Evolutionary conservation across 2,797 vertebrate genomes (phyloP).

Genomic region (Pipistrellus pygmaeus): DNA sequence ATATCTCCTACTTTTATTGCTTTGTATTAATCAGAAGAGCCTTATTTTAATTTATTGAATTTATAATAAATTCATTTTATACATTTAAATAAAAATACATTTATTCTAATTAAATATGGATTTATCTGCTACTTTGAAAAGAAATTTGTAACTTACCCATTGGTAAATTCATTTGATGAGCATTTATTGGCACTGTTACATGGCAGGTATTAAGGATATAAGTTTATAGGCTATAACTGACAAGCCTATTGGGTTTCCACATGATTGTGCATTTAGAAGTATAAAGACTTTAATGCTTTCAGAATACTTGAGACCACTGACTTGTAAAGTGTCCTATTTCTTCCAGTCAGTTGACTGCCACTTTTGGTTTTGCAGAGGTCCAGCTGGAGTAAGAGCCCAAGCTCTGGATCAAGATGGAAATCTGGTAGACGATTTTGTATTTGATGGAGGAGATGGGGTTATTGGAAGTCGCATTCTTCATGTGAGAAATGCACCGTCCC

Average conservation of each 20-base stretch:
- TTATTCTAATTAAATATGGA: constrained; percentile 11
- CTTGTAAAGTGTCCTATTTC: not conserved
- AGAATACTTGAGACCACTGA: constrained; percentile 29
- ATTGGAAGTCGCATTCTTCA: constrained; percentile 93
- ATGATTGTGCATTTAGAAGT: constrained; percentile 17
- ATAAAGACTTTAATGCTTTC: constrained; percentile 36
- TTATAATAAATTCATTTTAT: constrained; percentile 51
- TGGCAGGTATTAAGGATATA: not conserved
- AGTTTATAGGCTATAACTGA: not conserved
- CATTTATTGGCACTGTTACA: not conserved
- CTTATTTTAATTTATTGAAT: not conserved
- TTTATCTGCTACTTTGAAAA: constrained; percentile 44
- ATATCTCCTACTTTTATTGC: constrained; percentile 16
- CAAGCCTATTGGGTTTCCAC: not conserved
- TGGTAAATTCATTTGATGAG: not conserved
- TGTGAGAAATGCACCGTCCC: constrained; percentile 97
- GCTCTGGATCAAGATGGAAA: constrained; percentile 94
- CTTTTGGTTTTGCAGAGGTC: constrained; percentile 89
- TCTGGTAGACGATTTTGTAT: constrained; percentile 97
- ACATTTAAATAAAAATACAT: constrained; percentile 43
- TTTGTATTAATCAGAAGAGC: constrained; percentile 32
- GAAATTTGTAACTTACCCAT: constrained; percentile 3
- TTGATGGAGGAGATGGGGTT: constrained; percentile 92
- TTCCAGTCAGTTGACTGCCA: not conserved
- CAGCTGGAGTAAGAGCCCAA: constrained; percentile 95